Evolutionary conservation across 2,797 vertebrate genomes (phyloP).

Genomic region (Malacoraja senta): DNA sequence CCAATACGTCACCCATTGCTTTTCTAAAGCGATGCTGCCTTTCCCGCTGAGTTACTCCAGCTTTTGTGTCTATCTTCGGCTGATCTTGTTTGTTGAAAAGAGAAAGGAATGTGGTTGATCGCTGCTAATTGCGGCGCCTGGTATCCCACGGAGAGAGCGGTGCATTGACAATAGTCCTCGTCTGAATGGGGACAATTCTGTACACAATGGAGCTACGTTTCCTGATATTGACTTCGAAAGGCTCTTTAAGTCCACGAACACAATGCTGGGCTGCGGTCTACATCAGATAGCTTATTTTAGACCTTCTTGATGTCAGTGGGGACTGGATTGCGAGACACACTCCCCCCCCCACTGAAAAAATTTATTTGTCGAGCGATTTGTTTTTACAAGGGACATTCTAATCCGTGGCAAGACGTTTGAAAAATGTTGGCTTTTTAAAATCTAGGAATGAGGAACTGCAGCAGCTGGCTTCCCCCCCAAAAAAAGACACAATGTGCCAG

Average conservation of each 20-base stretch:
- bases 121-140: slow-evolving; percentile 50
- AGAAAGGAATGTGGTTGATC: slow-evolving; percentile 31
- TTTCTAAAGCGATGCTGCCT: no score
- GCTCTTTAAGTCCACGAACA: slow-evolving; percentile 53
- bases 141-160: slow-evolving; percentile 53
- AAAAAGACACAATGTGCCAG: no score
- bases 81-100: neutral
- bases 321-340: slow-evolving; percentile 43
- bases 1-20: no score
- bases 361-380: slow-evolving; percentile 42
- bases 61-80: no score
- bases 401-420: neutral
- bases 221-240: slow-evolving; percentile 54
- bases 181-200: slow-evolving; percentile 50
- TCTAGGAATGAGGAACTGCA: neutral
- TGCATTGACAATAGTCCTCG: slow-evolving; percentile 57
- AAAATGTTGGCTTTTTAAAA: neutral
- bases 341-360: slow-evolving; percentile 45
- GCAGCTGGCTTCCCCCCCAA: no score
- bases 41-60: neutral
- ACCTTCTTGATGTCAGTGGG: slow-evolving; percentile 52
- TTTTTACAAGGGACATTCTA: neutral
- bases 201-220: slow-evolving; percentile 56
- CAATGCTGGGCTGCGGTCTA: slow-evolving; percentile 53
- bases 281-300: slow-evolving; percentile 55